Conservation (phyloP, 2,888 invertebrate species). For the Tetropium fuscum region DNA sequence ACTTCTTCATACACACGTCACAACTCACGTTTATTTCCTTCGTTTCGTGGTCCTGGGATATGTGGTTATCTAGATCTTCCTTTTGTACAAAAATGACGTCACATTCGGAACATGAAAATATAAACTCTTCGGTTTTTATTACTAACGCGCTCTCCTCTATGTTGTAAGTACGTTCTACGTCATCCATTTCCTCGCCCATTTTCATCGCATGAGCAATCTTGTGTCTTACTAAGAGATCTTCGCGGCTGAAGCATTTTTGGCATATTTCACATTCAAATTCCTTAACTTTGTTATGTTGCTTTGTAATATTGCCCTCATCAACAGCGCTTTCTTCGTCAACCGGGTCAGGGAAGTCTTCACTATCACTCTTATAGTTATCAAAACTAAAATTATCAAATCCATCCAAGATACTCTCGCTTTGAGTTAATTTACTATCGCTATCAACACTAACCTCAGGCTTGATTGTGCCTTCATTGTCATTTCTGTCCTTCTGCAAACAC, state of each 20-base stretch:
- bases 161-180: constrained; percentile 42
- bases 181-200: constrained; percentile 49
- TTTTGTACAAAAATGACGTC: constrained; percentile 44
- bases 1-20: constrained; percentile 68
- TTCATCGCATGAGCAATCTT: constrained; percentile 59
- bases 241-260: constrained; percentile 56
- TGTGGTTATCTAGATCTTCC: constrained; percentile 47
- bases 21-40: constrained; percentile 62
- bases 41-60: constrained; percentile 39
- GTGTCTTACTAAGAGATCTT: constrained; percentile 59
- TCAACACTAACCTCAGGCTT: constrained; percentile 27
- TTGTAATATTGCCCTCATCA: constrained; percentile 12
- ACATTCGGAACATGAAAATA: constrained; percentile 46
- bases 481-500: constrained; percentile 6
- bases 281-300: constrained; percentile 43
- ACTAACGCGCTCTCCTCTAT: constrained; percentile 36
- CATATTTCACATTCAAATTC: constrained; percentile 58
- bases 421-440: constrained; percentile 48
- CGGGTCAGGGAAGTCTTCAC: constrained; percentile 32
- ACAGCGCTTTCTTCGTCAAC: constrained; percentile 35
- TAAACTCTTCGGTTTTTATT: constrained; percentile 41
- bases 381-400: constrained; percentile 43
- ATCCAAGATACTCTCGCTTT: constrained; percentile 52
- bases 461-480: constrained; percentile 22
- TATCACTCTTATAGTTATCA: constrained; percentile 36